A percentile compares a stretch with the other conserved stretches of the same genome.
Conservation (phyloP, 2,113 vertebrate genomes). For the Muntiacus muntjak region DNA sequence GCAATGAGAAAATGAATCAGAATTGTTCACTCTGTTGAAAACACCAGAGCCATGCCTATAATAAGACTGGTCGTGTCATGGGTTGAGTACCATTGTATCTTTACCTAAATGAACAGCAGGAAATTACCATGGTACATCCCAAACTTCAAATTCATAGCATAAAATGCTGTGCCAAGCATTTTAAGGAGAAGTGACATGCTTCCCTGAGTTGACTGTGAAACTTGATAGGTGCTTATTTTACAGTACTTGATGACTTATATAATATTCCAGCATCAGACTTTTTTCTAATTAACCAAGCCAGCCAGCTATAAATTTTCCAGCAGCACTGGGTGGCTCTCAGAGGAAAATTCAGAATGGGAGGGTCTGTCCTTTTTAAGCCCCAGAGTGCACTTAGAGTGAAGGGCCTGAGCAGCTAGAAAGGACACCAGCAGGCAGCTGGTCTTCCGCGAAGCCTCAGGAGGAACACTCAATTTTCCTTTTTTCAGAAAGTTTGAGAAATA, state of each 20-base stretch:
- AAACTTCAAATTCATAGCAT: not conserved
- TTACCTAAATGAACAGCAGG: not conserved
- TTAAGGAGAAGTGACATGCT: not conserved
- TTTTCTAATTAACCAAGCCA: conserved; percentile 46
- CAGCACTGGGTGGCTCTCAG: not conserved
- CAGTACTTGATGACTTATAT: not conserved
- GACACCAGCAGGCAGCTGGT: not conserved
- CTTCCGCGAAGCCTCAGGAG: not conserved
- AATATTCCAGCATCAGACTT: not conserved
- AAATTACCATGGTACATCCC: not conserved
- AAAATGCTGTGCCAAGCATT: not conserved
- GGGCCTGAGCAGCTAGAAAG: not conserved
- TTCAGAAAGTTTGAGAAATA: not conserved
- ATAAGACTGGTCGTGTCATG: not conserved
- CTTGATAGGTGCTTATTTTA: not conserved
- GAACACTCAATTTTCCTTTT: not conserved
- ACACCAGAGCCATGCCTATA: not conserved
- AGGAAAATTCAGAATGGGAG: conserved; percentile 33
- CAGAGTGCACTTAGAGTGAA: not conserved
- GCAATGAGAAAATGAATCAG: not conserved
- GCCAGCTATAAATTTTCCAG: not conserved
- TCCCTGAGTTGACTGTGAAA: not conserved
- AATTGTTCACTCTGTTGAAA: not conserved
- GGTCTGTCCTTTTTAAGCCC: not conserved
- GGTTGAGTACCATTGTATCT: not conserved